A percentile compares a stretch with the other conserved stretches of the same genome.
Evolutionary conservation across 2,888 invertebrate genomes (phyloP).

Genomic region (Hyalella azteca): DNA sequence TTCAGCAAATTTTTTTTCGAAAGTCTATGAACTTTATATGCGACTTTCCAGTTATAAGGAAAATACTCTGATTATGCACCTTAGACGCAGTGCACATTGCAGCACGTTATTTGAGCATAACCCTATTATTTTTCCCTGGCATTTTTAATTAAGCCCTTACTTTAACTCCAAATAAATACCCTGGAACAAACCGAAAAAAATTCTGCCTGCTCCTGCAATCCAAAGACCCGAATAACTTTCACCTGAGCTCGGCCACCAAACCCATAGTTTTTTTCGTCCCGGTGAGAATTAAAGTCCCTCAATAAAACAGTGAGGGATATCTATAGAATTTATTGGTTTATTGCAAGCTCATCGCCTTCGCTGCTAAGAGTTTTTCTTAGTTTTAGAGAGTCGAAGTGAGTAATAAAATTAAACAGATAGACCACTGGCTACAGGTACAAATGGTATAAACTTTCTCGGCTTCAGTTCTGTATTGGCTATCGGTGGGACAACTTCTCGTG

Average conservation of each 20-base stretch:
- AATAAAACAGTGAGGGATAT: not conserved
- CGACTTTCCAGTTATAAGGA: too few species aligned
- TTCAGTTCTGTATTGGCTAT: not conserved
- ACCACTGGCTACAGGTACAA: too few species aligned
- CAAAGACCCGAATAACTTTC: not conserved
- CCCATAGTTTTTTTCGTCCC: not conserved
- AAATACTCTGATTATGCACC: too few species aligned
- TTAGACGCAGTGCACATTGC: too few species aligned
- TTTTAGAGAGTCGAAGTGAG: too few species aligned
- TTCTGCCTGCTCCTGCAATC: too few species aligned
- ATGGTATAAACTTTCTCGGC: not conserved
- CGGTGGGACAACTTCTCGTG: too few species aligned
- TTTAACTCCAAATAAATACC: not conserved
- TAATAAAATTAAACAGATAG: too few species aligned
- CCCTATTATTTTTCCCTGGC: not conserved
- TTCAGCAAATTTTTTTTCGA: too few species aligned
- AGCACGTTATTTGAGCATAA: too few species aligned
- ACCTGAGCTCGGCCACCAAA: not conserved
- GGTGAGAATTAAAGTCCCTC: not conserved
- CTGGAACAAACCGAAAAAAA: too few species aligned
- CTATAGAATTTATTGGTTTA: conserved; percentile 18
- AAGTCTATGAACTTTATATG: too few species aligned
- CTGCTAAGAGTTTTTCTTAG: not conserved
- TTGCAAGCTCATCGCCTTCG: not conserved
- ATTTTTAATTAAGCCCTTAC: conserved; percentile 6